phyloP scores from a whole-genome alignment of 1,140 invertebrate genomes.

The Diprion similis region DNA sequence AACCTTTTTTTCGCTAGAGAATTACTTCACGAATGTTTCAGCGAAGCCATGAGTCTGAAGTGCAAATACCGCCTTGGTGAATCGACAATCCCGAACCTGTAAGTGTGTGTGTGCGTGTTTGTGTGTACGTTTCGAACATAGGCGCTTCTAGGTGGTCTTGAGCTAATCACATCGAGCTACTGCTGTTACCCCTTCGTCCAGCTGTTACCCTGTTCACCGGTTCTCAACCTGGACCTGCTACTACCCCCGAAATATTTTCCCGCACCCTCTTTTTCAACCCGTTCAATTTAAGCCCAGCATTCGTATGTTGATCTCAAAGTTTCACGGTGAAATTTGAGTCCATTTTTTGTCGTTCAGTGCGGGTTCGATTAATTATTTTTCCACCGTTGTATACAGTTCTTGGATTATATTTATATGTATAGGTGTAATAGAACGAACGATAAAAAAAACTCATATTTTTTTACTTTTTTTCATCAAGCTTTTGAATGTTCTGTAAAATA shows the following conservation, averaged over 20 bases:
- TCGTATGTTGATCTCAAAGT: constrained; percentile 19
- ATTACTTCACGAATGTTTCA: too few relatives aligned
- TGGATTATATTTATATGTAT: too few relatives aligned
- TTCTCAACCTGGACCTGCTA: constrained; percentile 32
- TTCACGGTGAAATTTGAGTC: constrained; percentile 2
- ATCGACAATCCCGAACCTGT: too few relatives aligned
- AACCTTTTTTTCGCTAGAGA: too few relatives aligned
- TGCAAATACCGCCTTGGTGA: too few relatives aligned
- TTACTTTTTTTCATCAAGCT: neutral
- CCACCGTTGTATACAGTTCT: too few relatives aligned
- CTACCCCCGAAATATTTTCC: constrained; percentile 18
- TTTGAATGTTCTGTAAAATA: neutral
- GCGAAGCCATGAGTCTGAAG: too few relatives aligned
- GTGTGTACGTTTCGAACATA: neutral
- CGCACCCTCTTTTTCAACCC: constrained; percentile 17
- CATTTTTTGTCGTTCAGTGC: too few relatives aligned
- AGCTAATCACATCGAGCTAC: constrained; percentile 21
- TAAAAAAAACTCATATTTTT: constrained; percentile 2
- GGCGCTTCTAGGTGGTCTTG: neutral
- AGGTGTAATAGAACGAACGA: too few relatives aligned
- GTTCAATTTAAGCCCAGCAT: constrained; percentile 21
- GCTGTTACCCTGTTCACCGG: constrained; percentile 53
- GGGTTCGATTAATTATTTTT: too few relatives aligned
- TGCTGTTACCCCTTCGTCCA: constrained; percentile 41
- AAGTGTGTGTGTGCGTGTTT: too few relatives aligned